phyloP scores from a whole-genome alignment of 2,888 invertebrate genomes.

The Parochlus steinenii region DNA sequence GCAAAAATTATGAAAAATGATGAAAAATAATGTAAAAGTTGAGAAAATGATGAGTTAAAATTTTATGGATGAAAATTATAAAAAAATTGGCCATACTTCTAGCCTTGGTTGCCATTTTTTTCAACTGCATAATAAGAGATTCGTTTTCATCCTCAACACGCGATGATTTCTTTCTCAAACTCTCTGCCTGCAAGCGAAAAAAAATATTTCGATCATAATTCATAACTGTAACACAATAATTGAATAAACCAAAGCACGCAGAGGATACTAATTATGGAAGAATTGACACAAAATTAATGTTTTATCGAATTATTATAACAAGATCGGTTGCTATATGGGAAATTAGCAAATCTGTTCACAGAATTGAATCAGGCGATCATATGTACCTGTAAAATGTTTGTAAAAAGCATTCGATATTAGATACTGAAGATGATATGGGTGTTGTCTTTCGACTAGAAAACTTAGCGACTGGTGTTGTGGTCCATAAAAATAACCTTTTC shows the following conservation, averaged over 20 bases:
- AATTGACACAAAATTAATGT: no score
- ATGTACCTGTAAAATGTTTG: not conserved
- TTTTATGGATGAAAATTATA: constrained; percentile 42
- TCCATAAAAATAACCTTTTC: no score
- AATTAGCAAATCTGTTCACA: no score
- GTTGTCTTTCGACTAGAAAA: constrained; percentile 3
- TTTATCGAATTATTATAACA: no score
- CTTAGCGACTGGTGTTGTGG: no score
- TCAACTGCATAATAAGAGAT: constrained; percentile 83
- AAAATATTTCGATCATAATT: constrained; percentile 19
- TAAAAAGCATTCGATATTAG: constrained; percentile 1
- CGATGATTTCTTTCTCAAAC: constrained; percentile 73
- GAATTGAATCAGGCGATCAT: no score
- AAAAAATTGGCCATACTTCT: constrained; percentile 57
- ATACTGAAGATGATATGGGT: constrained; percentile 2
- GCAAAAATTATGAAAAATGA: constrained; percentile 3
- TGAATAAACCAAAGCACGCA: not conserved
- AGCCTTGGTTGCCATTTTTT: constrained; percentile 85
- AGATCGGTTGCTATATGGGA: no score
- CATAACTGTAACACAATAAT: no score
- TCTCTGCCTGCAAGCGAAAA: constrained; percentile 54
- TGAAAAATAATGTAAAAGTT: constrained; percentile 6
- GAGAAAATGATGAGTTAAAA: constrained; percentile 16
- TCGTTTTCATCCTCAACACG: constrained; percentile 96
- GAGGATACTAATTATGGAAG: not conserved